phyloP scores from a whole-genome alignment of 2,888 invertebrate species.

The Alloscopus bannaensis region DNA sequence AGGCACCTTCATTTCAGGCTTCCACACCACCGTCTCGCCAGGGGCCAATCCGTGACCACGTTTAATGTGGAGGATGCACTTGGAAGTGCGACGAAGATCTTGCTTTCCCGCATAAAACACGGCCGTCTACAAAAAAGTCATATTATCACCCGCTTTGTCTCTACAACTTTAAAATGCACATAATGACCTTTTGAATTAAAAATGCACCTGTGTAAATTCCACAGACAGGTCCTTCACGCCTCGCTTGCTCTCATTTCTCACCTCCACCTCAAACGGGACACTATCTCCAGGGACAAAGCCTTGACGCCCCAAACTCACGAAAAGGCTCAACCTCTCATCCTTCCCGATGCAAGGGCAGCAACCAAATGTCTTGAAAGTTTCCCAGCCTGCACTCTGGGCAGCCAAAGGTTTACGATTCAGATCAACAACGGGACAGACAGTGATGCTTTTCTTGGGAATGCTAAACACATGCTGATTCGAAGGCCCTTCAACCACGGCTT shows the following conservation, averaged over 20 bases:
- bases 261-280: slow-evolving; percentile 83
- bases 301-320: slow-evolving; percentile 82
- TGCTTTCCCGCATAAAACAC: slow-evolving; percentile 53
- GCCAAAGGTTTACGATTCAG: slow-evolving; percentile 85
- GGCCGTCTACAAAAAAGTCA: slow-evolving; percentile 44
- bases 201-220: slow-evolving; percentile 27
- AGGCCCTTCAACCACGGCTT: slow-evolving; percentile 86
- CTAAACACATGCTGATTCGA: slow-evolving; percentile 88
- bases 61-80: slow-evolving; percentile 43
- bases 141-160: background rate
- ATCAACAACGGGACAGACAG: slow-evolving; percentile 87
- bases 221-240: slow-evolving; percentile 79
- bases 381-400: slow-evolving; percentile 82
- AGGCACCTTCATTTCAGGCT: slow-evolving; percentile 82
- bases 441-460: slow-evolving; percentile 87
- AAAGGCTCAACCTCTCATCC: slow-evolving; percentile 81
- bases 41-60: slow-evolving; percentile 53
- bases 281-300: slow-evolving; percentile 87
- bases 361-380: slow-evolving; percentile 85
- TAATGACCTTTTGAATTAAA: background rate
- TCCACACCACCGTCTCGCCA: slow-evolving; percentile 80
- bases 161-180: background rate
- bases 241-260: slow-evolving; percentile 86
- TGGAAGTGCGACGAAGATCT: too few relatives aligned
- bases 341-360: slow-evolving; percentile 82